Base-by-base conservation (phyloP, 37 sponge, comb jelly and placozoan species). In the Beroe forskalii region DNA sequence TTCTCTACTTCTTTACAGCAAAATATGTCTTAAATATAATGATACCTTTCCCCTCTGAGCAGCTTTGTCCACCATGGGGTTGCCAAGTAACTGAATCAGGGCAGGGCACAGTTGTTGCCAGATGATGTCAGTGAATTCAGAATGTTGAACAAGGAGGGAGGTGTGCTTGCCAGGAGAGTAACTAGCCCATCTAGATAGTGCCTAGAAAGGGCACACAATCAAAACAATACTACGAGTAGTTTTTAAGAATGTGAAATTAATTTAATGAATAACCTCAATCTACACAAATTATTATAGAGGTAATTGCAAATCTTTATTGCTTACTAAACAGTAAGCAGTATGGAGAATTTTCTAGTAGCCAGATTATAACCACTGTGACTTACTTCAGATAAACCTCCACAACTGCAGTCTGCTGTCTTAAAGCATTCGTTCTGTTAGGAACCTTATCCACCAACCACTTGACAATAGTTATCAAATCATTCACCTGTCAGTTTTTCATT, bases 21-120 rank as follows among this genome's bases (percentile, higher is more conserved):
- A 55, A 55, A 55, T 55, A 55, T 9, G 17, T 55, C 9, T 55
- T 20, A 55, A 55, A 20, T 55, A 63, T 24, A 28, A 69, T 35
- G 37, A 31, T 44, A 80, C 86, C 86, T 80, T 80, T 35, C 86
- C 86, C 31, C 86, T 41, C 86, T 80, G 86, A 6, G 44, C 55
- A 44, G 44, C 86, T 43, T 80, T 80, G 55, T 80, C 86, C 40
- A 80, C 86, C 86, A 80, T 80, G 3, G 86, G 86, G 55, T 80
- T 80, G 44, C 86, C 86, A 22, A 80, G 86, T 28, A 80, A 22
- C 67, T 90, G 67, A 28, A 90, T 90, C 32, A 64, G 42, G 22
- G 67, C 32, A 32, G 90, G 90, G 86, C 86, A 80, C 55, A 80
- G 55, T 27, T 80, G 44, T 43, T 80, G 86, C 86, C 86, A 80